Evolutionary conservation across 2,797 vertebrate genomes (phyloP), one percentile per base, ranked within the genome.

Genomic region (Rhinatrema bivittatum): DNA sequence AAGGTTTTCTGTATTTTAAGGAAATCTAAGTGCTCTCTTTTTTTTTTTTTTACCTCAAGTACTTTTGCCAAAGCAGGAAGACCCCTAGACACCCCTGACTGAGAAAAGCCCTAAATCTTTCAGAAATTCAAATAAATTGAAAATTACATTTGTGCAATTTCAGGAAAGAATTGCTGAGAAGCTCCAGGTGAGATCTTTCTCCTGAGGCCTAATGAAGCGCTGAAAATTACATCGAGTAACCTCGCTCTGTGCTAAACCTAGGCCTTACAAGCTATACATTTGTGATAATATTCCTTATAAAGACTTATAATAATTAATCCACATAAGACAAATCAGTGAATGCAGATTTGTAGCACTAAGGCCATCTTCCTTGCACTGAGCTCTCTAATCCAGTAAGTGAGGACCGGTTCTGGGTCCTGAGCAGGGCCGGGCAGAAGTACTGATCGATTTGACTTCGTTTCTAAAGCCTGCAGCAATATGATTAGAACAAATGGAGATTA

Each of bases 201-300:
- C n/a, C n/a, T n/a, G n/a, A n/a, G n/a, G n/a, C n/a, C n/a, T n/a
- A n/a, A n/a, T n/a, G n/a, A n/a, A n/a, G n/a, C n/a, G n/a, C n/a
- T n/a, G n/a, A n/a, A n/a, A n/a, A n/a, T n/a, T n/a, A n/a, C n/a
- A 81, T 76, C 70, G 74, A 78, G 78, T 72, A 68, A 56, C 56
- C 48, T 60, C 53, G 58, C 56, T 74, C 59, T 42, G 37, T 2
- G 65, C 60, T 61, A 65, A 70, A 58, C 46, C 16, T 56, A 62
- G 54, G 53, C 39, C 68, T 60, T 58, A 42, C 57, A 60, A 68
- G 65, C 58, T 58, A 69, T 68, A 67, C 53, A 69, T 70, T 62
- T 55, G 48, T 49, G 45, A 61, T 74, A 68, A 67, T 70, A 61
- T 68, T 69, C 53, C 60, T 39, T 63, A 63, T 72, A 71, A 70